These are phyloP conservation scores for Gila orcuttii DNA, from an alignment of 2,113 vertebrate species.

Conservation along the genomic window DNA sequence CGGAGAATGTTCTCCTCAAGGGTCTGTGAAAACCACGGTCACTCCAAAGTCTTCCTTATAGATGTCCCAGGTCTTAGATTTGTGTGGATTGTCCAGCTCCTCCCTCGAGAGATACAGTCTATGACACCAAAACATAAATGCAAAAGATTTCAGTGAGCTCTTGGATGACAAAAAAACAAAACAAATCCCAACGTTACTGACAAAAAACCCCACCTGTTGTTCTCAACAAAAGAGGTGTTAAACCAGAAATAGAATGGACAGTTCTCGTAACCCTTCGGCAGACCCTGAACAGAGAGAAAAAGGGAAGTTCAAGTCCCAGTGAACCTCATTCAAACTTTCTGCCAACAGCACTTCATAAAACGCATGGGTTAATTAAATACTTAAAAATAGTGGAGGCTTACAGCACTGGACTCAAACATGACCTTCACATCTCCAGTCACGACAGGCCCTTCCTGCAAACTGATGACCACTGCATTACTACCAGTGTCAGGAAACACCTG, in stretches of 20 bases:
- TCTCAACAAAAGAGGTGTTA: constrained; percentile 88
- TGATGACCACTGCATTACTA: constrained; percentile 81
- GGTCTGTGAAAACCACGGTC: constrained; percentile 80
- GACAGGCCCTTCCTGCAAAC: constrained; percentile 79
- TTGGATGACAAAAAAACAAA: not conserved
- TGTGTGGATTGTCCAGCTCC: constrained; percentile 94
- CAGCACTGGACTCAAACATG: constrained; percentile 86
- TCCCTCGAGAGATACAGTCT: constrained; percentile 88
- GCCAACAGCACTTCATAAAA: not conserved
- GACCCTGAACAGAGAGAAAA: constrained; percentile 70
- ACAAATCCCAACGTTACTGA: not conserved
- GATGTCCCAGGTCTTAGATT: constrained; percentile 86
- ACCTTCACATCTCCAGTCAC: constrained; percentile 90
- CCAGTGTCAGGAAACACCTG: constrained; percentile 88
- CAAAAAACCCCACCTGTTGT: constrained; percentile 81
- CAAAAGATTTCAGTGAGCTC: not conserved
- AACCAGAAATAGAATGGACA: constrained; percentile 97
- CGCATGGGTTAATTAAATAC: not conserved
- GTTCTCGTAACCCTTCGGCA: constrained; percentile 89
- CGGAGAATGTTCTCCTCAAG: constrained; percentile 43
- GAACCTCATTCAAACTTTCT: not conserved
- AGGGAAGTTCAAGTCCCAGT: not conserved
- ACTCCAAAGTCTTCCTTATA: constrained; percentile 89
- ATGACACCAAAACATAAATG: constrained; percentile 49
- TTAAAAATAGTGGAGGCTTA: constrained; percentile 73